Evolutionary conservation across 2,113 vertebrate species (phyloP).

Genomic region (Pseudonaja textilis): DNA sequence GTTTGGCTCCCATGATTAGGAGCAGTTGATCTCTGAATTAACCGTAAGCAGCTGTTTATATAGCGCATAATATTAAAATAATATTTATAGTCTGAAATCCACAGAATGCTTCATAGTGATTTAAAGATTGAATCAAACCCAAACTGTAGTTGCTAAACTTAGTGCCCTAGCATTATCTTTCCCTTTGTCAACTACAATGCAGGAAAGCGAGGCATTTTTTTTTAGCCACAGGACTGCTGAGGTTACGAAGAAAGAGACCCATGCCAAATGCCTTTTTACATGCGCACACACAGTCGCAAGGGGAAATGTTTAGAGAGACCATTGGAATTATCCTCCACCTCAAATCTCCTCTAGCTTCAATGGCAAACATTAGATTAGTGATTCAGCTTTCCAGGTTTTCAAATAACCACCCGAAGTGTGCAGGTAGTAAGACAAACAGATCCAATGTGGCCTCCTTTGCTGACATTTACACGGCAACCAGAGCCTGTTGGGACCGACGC

Average conservation of each 20-base stretch:
- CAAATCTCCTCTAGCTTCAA: background rate
- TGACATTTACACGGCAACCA: background rate
- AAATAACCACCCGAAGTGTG: background rate
- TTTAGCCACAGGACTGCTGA: background rate
- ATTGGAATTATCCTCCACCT: background rate
- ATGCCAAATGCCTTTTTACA: background rate
- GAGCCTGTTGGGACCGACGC: background rate
- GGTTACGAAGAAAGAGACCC: background rate
- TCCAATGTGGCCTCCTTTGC: background rate
- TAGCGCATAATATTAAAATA: slow-evolving; percentile 55
- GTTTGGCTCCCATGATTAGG: slow-evolving; percentile 53
- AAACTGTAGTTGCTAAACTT: background rate
- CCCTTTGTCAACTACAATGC: background rate
- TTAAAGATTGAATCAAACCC: background rate
- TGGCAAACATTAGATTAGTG: background rate
- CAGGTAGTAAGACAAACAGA: background rate
- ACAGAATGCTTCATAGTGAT: slow-evolving; percentile 55
- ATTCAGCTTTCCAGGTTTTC: background rate
- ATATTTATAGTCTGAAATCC: slow-evolving; percentile 50
- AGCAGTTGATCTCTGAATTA: slow-evolving; percentile 65
- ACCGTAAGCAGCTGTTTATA: slow-evolving; percentile 60
- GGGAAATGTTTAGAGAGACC: background rate
- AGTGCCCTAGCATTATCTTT: background rate
- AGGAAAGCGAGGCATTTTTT: background rate
- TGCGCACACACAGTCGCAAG: background rate